Evolutionary conservation across 2,797 vertebrate species (phyloP).

Genomic region (Thaleichthys pacificus): DNA sequence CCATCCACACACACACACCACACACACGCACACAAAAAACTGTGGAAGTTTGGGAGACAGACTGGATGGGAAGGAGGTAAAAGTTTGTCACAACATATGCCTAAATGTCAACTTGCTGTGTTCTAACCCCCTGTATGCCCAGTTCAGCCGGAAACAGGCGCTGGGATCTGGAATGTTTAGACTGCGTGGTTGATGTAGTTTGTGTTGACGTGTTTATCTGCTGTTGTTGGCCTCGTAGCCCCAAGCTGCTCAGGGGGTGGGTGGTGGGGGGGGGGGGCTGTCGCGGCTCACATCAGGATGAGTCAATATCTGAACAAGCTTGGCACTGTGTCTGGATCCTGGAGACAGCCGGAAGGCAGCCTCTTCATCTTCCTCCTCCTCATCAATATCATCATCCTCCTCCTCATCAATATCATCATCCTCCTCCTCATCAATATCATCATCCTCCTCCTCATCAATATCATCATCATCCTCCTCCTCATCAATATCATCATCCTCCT

Average conservation of each 20-base stretch:
- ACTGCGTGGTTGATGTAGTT: too few species aligned
- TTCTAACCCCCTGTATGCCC: slow-evolving; percentile 65
- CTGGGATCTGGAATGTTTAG: slow-evolving; percentile 52
- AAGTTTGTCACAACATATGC: slow-evolving; percentile 70
- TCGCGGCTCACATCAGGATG: slow-evolving; percentile 16
- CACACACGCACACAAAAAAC: slow-evolving; percentile 12
- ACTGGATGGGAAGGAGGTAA: slow-evolving; percentile 68
- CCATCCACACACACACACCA: slow-evolving; percentile 22
- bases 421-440: too few species aligned
- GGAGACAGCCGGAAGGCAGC: too few species aligned
- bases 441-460: too few species aligned
- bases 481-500: too few species aligned
- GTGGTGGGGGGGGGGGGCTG: slow-evolving; percentile 10
- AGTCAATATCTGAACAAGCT: not conserved
- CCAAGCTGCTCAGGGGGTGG: slow-evolving; percentile 59
- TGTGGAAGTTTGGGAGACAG: slow-evolving; percentile 57
- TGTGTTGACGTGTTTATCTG: slow-evolving; percentile 58
- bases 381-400: too few species aligned
- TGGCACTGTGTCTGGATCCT: not conserved
- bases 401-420: too few species aligned
- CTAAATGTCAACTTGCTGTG: slow-evolving; percentile 58
- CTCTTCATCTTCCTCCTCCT: too few species aligned
- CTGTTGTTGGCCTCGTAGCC: slow-evolving; percentile 59
- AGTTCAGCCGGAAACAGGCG: slow-evolving; percentile 62
- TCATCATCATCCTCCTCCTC: too few species aligned